Percentiles rank a stretch among this genome's conserved stretches.
Evolutionary conservation across 1,140 invertebrate genomes (phyloP).

Genomic region (Aradophagus sp.): DNA sequence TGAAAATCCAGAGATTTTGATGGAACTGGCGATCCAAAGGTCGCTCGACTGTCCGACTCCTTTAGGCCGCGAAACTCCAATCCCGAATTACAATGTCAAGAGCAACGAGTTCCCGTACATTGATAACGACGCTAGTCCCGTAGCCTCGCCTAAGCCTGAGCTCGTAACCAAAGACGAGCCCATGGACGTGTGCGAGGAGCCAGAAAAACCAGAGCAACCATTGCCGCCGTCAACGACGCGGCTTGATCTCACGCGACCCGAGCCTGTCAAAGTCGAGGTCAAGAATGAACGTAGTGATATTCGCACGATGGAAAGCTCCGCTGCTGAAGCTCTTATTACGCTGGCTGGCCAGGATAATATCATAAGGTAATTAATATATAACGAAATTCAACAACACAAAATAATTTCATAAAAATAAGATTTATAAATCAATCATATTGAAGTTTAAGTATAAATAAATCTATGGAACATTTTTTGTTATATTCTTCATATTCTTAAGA

Average conservation of each 20-base stretch:
- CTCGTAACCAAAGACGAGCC: slow-evolving; percentile 48
- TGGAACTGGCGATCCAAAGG: slow-evolving; percentile 67
- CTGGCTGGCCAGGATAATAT: slow-evolving; percentile 70
- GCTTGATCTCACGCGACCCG: neutral
- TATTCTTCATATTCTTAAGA: too few relatives aligned
- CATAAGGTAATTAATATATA: slow-evolving; percentile 20
- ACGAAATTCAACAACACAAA: slow-evolving; percentile 5
- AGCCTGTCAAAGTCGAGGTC: slow-evolving; percentile 15
- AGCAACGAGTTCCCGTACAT: slow-evolving; percentile 66
- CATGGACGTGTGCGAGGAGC: slow-evolving; percentile 32
- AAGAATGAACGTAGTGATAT: slow-evolving; percentile 66
- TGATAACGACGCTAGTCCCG: slow-evolving; percentile 60
- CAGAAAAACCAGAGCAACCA: too few relatives aligned
- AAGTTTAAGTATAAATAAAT: too few relatives aligned
- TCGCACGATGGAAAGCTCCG: slow-evolving; percentile 71
- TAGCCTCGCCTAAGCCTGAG: slow-evolving; percentile 21
- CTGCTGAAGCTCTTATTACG: slow-evolving; percentile 75
- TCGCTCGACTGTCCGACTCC: slow-evolving; percentile 69
- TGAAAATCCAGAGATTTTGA: slow-evolving; percentile 68
- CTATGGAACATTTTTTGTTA: too few relatives aligned
- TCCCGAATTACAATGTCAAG: slow-evolving; percentile 62
- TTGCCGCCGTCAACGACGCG: slow-evolving; percentile 3
- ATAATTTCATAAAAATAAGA: too few relatives aligned
- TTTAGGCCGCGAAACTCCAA: slow-evolving; percentile 64
- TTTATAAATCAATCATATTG: too few relatives aligned